Evolutionary conservation across 1,140 invertebrate genomes (phyloP), one percentile per base, ranked within the genome.

Genomic region (Drosophila parvula): DNA sequence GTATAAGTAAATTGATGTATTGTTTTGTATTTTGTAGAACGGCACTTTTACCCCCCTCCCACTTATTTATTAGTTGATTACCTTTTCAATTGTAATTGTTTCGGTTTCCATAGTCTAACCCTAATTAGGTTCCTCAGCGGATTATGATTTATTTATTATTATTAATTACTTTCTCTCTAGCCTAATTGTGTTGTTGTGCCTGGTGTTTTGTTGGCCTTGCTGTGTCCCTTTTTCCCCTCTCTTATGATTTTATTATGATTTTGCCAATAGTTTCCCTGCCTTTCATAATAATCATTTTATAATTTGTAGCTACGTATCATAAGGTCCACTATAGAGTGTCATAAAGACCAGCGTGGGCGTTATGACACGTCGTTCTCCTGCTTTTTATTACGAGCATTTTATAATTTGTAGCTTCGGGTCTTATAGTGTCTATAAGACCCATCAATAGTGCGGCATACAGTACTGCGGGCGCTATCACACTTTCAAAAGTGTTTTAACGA

Each of bases 1-100:
- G 28, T 68, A 58, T 74, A 68, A 78, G 48, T 79, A 75, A 69
- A 78, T 76, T 45, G 70, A 51, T 63, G 48, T 78, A 59, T 70
- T 69, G 67, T 88, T 89, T 83, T 89, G 77, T 88, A 89, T 83
- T 53, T 88, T 83, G 84, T 89, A 88, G 83, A 88, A 89, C 82
- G 82, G 82, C 82, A 85, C 82, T 85, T 85, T 85, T 70, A 51
- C 32, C 41, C 60, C n/a, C 27, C 30, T 22, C 22, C 22, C 22
- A 2, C 0, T 50, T 9, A 34, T 41, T 61, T 61, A 34, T 40
- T 27, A 34, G 59, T 48, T 64, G 18, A 47, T 69, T 53, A 27
- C 14, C 51, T 34, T n/a, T 38, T 47, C 48, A 22, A 27, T 41
- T 43, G 28, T 38, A 22, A 28, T 65, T 47, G 22, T 28, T 57